Conservation (phyloP, 2,113 vertebrate species). For the Thalassarche chlororhynchos region DNA sequence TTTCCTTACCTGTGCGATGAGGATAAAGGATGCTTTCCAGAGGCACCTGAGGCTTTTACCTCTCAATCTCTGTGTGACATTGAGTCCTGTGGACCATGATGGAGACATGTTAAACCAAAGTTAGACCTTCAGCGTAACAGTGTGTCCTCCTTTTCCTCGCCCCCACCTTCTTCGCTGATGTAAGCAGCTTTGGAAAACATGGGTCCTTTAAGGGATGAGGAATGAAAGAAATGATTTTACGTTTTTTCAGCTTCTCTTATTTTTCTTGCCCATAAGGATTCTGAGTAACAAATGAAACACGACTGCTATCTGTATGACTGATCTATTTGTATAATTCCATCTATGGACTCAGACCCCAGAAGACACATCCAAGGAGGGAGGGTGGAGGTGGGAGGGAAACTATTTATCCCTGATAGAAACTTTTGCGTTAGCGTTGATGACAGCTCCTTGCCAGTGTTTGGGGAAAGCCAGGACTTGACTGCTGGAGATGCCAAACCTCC, state of each 20-base stretch:
- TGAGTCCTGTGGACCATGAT: not conserved
- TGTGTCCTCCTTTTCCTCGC: not conserved
- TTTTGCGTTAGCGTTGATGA: conserved; percentile 75
- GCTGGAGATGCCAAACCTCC: conserved; percentile 70
- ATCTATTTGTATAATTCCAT: conserved; percentile 88
- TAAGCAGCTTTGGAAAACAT: conserved; percentile 65
- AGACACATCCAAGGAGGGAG: conserved; percentile 22
- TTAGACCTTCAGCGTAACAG: not conserved
- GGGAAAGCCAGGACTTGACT: not conserved
- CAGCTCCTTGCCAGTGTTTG: conserved; percentile 71
- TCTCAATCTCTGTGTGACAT: not conserved
- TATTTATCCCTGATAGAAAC: conserved; percentile 68
- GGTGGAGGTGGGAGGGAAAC: conserved; percentile 69
- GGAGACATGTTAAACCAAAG: not conserved
- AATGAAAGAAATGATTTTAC: conserved; percentile 84
- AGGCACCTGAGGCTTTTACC: not conserved
- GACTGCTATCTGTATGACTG: conserved; percentile 82
- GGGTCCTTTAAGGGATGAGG: conserved; percentile 79
- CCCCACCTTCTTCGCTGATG: not conserved
- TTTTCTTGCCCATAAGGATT: conserved; percentile 89
- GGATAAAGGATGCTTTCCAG: not conserved
- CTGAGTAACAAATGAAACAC: conserved; percentile 92
- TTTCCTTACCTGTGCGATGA: not conserved
- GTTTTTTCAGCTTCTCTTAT: conserved; percentile 80
- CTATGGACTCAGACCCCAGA: conserved; percentile 79